Conservation (phyloP, 2,797 vertebrate species). For the Sebastes baramenuke region DNA sequence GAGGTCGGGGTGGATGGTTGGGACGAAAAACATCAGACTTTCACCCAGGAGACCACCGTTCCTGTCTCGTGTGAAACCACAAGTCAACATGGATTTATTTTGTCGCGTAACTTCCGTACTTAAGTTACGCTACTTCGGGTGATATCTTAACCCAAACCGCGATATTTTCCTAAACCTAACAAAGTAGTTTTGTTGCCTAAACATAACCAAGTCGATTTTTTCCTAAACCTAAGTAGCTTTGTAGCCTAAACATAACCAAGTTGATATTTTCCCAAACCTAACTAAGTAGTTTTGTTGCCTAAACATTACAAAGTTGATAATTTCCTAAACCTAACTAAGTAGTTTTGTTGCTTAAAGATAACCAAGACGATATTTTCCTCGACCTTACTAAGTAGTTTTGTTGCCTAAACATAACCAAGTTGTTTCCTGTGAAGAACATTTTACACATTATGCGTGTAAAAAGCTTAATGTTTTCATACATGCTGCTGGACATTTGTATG, state of each 20-base stretch:
- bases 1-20: too few species aligned
- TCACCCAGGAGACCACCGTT: background rate
- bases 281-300: background rate
- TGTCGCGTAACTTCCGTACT: too few species aligned
- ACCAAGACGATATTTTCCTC: accelerated
- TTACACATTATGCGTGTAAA: too few species aligned
- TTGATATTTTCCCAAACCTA: too few species aligned
- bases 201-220: too few species aligned
- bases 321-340: too few species aligned
- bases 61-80: background rate
- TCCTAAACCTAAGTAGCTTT: too few species aligned
- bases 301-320: accelerated
- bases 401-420: background rate
- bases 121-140: too few species aligned
- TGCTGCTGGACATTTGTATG: background rate
- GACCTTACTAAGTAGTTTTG: too few species aligned
- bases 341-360: background rate
- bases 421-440: background rate
- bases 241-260: too few species aligned
- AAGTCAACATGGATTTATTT: background rate
- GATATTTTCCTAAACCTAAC: background rate
- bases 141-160: background rate
- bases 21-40: too few species aligned
- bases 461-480: too few species aligned
- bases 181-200: background rate